A percentile compares a stretch with the other conserved stretches of the same genome.
These are phyloP conservation scores for Paraplagusia blochii DNA, from an alignment of 2,113 vertebrate genomes.

Conservation along the genomic window DNA sequence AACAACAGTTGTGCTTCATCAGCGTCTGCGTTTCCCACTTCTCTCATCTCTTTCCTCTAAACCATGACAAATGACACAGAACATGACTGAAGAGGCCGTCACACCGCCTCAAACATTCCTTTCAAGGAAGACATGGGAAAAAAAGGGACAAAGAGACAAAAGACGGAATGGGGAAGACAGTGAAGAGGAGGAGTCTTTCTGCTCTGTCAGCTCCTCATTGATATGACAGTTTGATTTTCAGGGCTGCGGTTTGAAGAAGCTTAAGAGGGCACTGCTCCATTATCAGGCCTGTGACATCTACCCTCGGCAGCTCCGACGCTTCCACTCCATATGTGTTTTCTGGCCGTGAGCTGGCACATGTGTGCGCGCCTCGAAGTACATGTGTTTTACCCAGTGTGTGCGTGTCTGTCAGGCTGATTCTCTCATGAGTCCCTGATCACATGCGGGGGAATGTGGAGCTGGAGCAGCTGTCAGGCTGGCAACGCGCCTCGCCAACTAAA, in stretches of 20 bases:
- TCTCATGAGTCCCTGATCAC: slow-evolving; percentile 59
- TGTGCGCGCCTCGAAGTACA: slow-evolving; percentile 9
- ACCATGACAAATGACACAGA: slow-evolving; percentile 3
- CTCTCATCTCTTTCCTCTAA: slow-evolving; percentile 12
- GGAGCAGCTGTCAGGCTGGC: slow-evolving; percentile 69
- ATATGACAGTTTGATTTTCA: slow-evolving; percentile 74
- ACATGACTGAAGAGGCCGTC: slow-evolving; percentile 49
- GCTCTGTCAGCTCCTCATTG: slow-evolving; percentile 50
- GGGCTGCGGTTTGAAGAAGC: slow-evolving; percentile 54
- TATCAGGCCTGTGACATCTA: slow-evolving; percentile 64
- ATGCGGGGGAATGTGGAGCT: slow-evolving; percentile 63
- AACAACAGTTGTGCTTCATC: slow-evolving; percentile 28
- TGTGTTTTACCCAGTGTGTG: slow-evolving; percentile 8
- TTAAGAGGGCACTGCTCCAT: slow-evolving; percentile 69
- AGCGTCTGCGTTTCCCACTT: neutral
- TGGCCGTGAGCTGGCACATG: slow-evolving; percentile 1
- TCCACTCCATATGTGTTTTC: slow-evolving; percentile 9
- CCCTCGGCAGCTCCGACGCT: slow-evolving; percentile 45
- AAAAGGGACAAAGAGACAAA: slow-evolving; percentile 23
- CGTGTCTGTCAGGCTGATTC: slow-evolving; percentile 35
- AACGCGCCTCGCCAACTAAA: slow-evolving; percentile 45
- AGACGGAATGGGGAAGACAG: slow-evolving; percentile 30
- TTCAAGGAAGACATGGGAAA: slow-evolving; percentile 27
- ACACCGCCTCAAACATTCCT: slow-evolving; percentile 55
- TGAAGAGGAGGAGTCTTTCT: slow-evolving; percentile 12